phyloP scores from a whole-genome alignment of 2,797 vertebrate species.

The Hybognathus amarus region DNA sequence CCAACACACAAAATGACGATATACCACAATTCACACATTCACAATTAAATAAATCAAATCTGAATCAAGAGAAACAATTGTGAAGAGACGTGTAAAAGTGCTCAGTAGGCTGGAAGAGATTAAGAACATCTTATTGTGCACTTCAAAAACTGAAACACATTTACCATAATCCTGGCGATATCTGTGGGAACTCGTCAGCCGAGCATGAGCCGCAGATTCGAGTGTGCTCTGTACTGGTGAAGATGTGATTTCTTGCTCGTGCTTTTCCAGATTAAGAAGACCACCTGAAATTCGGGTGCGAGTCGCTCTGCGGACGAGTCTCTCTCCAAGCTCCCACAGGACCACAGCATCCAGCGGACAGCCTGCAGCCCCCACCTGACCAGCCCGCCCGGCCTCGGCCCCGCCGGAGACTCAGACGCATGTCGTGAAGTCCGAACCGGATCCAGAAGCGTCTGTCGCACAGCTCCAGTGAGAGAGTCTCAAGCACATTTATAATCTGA shows the following conservation, averaged over 20 bases:
- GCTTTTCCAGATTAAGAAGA: slow-evolving; percentile 71
- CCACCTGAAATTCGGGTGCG: slow-evolving; percentile 73
- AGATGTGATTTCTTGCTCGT: background rate
- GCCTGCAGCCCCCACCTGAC: slow-evolving; percentile 71
- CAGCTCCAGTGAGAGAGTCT: slow-evolving; percentile 78
- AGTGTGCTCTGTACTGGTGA: too few relatives aligned
- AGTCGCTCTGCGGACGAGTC: slow-evolving; percentile 68
- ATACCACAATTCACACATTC: too few relatives aligned
- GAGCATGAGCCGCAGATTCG: too few relatives aligned
- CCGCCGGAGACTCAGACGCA: slow-evolving; percentile 75
- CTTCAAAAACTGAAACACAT: too few relatives aligned
- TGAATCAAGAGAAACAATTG: too few relatives aligned
- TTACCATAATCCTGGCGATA: too few relatives aligned
- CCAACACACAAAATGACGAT: too few relatives aligned
- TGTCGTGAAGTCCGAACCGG: slow-evolving; percentile 80
- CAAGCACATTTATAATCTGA: background rate
- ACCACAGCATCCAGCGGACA: slow-evolving; percentile 67
- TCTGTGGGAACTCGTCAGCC: too few relatives aligned
- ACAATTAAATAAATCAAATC: too few relatives aligned
- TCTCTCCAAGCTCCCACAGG: slow-evolving; percentile 68
- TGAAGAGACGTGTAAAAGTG: too few relatives aligned
- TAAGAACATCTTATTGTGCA: too few relatives aligned
- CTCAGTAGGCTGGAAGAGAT: too few relatives aligned
- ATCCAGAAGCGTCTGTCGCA: slow-evolving; percentile 73
- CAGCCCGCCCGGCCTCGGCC: slow-evolving; percentile 76